These are phyloP conservation scores for Palloptera scutellata DNA, from an alignment of 2,888 invertebrate genomes.

Conservation along the genomic window DNA sequence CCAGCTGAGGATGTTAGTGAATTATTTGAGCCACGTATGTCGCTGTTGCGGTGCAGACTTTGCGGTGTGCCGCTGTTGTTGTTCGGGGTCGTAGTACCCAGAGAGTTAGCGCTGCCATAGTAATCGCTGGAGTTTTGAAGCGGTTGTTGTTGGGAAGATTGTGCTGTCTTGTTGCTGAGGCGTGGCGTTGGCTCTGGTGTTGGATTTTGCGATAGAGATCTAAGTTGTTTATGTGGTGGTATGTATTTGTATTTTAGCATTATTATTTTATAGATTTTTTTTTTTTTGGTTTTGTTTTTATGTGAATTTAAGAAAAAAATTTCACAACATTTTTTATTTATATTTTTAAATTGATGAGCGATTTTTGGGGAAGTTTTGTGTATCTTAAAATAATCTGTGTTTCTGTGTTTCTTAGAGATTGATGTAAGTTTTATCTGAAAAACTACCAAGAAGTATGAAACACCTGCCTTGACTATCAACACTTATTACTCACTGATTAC, in stretches of 20 bases:
- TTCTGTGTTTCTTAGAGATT: too few species aligned
- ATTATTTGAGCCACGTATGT: slow-evolving; percentile 50
- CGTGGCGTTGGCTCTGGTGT: slow-evolving; percentile 56
- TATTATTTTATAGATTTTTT: slow-evolving; percentile 31
- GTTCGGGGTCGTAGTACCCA: slow-evolving; percentile 39
- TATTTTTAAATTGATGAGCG: not conserved
- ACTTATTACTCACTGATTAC: too few species aligned
- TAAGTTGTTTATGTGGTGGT: slow-evolving; percentile 53
- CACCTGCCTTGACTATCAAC: too few species aligned
- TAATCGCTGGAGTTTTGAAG: slow-evolving; percentile 49
- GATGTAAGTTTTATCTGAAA: too few species aligned
- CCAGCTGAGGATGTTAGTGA: slow-evolving; percentile 52
- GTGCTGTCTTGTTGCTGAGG: slow-evolving; percentile 45
- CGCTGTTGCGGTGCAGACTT: slow-evolving; percentile 48
- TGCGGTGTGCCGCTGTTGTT: slow-evolving; percentile 35
- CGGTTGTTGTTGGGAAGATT: slow-evolving; percentile 36
- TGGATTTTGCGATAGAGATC: slow-evolving; percentile 52
- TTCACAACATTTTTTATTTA: not conserved
- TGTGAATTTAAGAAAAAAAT: not conserved
- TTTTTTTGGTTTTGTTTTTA: not conserved
- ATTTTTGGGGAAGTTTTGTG: not conserved
- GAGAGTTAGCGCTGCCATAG: slow-evolving; percentile 53
- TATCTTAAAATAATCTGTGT: too few species aligned
- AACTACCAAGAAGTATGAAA: too few species aligned
- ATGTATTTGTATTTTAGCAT: slow-evolving; percentile 61